Base-by-base conservation (phyloP, 1,140 invertebrate species). In the Hestina assimilis region DNA sequence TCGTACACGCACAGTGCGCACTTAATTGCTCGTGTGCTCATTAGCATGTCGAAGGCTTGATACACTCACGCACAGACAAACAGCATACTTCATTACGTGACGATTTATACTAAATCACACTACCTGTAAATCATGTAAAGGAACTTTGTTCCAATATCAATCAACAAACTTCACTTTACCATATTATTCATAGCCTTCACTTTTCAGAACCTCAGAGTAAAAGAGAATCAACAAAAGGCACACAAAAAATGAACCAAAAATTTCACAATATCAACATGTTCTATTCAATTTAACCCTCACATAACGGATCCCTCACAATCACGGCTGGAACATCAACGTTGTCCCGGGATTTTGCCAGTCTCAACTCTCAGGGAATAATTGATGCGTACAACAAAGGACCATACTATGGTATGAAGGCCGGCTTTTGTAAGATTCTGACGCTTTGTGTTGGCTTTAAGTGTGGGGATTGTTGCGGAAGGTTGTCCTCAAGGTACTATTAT, bases 371-470 rank as follows among this genome's bases (percentile, higher is more conserved):
- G 11, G 15, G 48, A 52, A 52, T 52, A 52, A 52, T 52, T 52
- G 48, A 52, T 52, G 48, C 21, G n/a, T 9, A 8, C 48, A 17
- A 52, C 48, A 52, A 52, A 52, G 48, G 41, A 41, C 8, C 33
- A 28, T 35, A 52, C 33, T 52, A 28, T 20, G 19, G 29, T 47
- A 47, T 31, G 31, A 19, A 17, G 21, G 2, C 35, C 19, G 38
- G 48, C 48, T 52, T 52, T 52, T 52, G 48, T 41, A 26, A 14
- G 35, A 24, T 51, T 52, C 41, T 52, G 12, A 41, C 21, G 35
- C 23, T 42, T 52, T 52, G 48, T 52, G 35, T 26, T 28, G 42
- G 17, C 12, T 23, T 14, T 14, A 24, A 51, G 15, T 15, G 9
- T 43, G n/a, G 20, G 24, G 12, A 12, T 41, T 17, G 35, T 19